Evolutionary conservation across 2,113 vertebrate species (phyloP).

Genomic region (Laticauda laticaudata): DNA sequence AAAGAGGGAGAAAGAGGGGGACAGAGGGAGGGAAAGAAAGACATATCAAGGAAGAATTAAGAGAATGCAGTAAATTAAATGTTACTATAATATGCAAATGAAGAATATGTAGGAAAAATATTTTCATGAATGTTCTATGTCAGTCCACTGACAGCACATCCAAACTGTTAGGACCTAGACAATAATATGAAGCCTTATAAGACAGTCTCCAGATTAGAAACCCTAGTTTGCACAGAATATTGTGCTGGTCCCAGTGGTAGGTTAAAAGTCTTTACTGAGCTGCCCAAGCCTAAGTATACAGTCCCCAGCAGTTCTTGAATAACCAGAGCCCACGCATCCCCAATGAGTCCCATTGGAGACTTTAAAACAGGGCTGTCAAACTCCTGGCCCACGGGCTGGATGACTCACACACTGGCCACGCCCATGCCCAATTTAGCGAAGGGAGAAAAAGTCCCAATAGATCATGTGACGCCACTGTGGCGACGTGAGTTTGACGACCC

Average conservation of each 20-base stretch:
- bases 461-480: no score
- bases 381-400: no score
- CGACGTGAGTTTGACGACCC: no score
- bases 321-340: neutral
- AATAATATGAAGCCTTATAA: neutral
- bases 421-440: no score
- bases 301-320: neutral
- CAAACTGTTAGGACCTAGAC: neutral
- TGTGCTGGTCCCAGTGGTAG: neutral
- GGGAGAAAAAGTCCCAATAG: no score
- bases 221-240: neutral
- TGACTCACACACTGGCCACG: no score
- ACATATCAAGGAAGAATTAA: neutral
- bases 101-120: conserved; percentile 12
- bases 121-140: conserved; percentile 31
- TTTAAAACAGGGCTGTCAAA: no score
- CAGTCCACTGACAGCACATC: neutral
- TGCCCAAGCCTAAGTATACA: neutral
- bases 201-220: neutral
- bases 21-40: neutral
- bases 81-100: conserved; percentile 4
- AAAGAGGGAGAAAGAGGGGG: neutral
- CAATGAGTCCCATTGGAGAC: neutral
- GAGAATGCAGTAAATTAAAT: conserved; percentile 25
- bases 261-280: neutral